Conservation (phyloP, 53 echinoderm and acorn worm species). For the Patiria pectinifera region DNA sequence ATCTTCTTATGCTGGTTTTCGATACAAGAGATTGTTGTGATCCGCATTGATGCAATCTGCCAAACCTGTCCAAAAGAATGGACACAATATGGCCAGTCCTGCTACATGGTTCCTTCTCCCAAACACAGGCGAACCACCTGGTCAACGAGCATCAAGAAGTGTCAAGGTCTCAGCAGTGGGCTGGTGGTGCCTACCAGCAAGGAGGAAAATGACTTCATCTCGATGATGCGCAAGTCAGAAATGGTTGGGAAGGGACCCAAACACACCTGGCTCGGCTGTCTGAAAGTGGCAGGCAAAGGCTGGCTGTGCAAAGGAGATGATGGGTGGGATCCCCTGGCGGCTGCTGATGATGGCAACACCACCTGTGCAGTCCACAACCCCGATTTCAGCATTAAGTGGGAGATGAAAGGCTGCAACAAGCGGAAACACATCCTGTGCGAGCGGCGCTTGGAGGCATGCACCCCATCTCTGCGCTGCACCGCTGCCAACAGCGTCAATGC, state of each 20-base stretch:
- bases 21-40: background rate
- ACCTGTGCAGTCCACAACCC: background rate
- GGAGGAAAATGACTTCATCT: slow-evolving; percentile 41
- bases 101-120: background rate
- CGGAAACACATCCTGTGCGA: slow-evolving; percentile 20
- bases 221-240: background rate
- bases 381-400: background rate
- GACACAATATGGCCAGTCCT: background rate
- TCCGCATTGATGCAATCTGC: background rate
- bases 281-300: background rate
- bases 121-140: background rate
- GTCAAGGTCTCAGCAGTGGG: background rate
- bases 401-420: background rate
- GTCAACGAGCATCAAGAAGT: background rate
- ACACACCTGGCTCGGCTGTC: slow-evolving; percentile 10
- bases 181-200: slow-evolving; percentile 28
- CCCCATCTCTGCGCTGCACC: slow-evolving; percentile 1
- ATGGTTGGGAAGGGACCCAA: background rate
- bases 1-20: background rate
- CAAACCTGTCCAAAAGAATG: background rate
- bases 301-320: background rate
- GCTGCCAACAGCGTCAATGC: background rate
- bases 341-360: background rate
- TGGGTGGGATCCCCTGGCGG: background rate
- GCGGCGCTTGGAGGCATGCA: background rate